These are phyloP conservation scores for Collichthys lucidus DNA, from an alignment of 2,113 vertebrate genomes.

Conservation along the genomic window DNA sequence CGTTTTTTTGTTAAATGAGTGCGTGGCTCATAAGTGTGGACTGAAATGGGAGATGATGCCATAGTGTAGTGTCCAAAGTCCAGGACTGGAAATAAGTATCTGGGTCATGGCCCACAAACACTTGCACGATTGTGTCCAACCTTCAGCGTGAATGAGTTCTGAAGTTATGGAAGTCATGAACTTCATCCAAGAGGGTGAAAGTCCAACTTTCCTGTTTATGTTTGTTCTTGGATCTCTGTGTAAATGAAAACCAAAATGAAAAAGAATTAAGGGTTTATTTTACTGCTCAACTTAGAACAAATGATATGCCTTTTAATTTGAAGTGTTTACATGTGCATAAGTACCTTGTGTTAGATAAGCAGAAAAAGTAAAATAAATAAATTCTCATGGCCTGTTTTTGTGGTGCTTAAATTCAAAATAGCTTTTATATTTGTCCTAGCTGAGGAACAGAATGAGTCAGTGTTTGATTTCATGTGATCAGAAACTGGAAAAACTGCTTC, in stretches of 20 bases:
- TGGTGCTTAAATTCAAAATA: background rate
- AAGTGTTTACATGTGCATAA: background rate
- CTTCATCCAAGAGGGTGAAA: conserved; percentile 27
- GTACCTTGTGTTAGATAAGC: background rate
- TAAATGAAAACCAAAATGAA: background rate
- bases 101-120: conserved; percentile 79
- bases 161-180: conserved; percentile 67
- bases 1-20: conserved; percentile 37
- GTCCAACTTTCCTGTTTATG: background rate
- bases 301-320: background rate
- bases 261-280: background rate
- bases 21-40: conserved; percentile 27
- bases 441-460: background rate
- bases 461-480: background rate
- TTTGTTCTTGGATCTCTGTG: background rate
- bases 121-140: conserved; percentile 73
- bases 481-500: background rate
- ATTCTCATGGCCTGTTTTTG: background rate
- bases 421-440: background rate
- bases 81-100: conserved; percentile 66
- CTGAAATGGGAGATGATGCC: conserved; percentile 63
- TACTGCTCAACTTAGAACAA: background rate
- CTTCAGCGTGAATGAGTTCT: conserved; percentile 53
- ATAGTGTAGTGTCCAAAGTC: conserved; percentile 41
- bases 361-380: background rate